phyloP scores from a whole-genome alignment of 2,888 invertebrate genomes.

The Microctonus aethiopoides region DNA sequence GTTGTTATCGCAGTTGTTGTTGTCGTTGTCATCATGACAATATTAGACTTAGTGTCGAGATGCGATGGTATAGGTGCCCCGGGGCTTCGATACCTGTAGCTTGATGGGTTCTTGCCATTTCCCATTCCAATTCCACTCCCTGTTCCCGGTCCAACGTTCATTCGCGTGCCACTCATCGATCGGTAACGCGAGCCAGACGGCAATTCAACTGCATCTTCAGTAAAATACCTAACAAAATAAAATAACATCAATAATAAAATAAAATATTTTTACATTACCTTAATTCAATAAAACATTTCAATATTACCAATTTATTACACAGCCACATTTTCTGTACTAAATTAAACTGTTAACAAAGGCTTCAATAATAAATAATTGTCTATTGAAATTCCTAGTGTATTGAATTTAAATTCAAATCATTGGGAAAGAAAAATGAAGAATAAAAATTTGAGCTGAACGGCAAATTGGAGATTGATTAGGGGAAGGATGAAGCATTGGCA shows the following conservation, averaged over 20 bases:
- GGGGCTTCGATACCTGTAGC: constrained; percentile 61
- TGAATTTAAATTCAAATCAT: neutral
- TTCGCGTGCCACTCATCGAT: constrained; percentile 62
- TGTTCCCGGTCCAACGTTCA: constrained; percentile 48
- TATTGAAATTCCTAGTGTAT: neutral
- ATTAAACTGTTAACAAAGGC: too few relatives aligned
- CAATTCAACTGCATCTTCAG: constrained; percentile 50
- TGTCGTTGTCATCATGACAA: constrained; percentile 38
- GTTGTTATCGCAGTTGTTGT: neutral
- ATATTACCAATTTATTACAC: too few relatives aligned
- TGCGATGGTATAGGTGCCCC: constrained; percentile 45
- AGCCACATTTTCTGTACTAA: too few relatives aligned
- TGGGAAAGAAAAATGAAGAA: neutral
- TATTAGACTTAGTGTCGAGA: constrained; percentile 49
- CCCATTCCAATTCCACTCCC: constrained; percentile 42
- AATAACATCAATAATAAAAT: neutral
- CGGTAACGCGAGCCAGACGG: constrained; percentile 53
- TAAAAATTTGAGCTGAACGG: neutral
- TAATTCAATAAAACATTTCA: neutral
- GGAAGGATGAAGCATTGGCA: neutral
- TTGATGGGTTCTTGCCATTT: constrained; percentile 53
- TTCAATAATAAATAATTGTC: too few relatives aligned
- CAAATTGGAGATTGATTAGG: constrained; percentile 7
- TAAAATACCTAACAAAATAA: constrained; percentile 52
- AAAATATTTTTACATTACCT: neutral